Evolutionary conservation across 2,888 invertebrate species (phyloP).

Genomic region (Calliopum simillimum): DNA sequence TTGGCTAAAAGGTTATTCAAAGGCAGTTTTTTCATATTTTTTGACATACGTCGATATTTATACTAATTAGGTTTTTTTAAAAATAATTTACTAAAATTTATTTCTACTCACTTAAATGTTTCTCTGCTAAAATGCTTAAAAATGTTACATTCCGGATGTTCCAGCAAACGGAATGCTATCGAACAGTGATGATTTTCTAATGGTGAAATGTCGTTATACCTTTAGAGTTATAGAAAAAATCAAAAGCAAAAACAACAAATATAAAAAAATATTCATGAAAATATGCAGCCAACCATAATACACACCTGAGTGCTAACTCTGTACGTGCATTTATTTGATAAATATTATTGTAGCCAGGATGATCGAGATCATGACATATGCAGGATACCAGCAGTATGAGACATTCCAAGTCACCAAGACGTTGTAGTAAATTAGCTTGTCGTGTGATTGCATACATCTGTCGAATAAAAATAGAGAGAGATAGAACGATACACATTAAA

Average conservation of each 20-base stretch:
- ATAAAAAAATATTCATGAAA: not conserved
- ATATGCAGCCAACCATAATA: conserved; percentile 4
- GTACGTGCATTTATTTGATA: conserved; percentile 87
- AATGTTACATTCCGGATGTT: conserved; percentile 84
- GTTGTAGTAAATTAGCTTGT: conserved; percentile 76
- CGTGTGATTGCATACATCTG: conserved; percentile 87
- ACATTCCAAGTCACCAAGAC: conserved; percentile 81
- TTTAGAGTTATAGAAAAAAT: conserved; percentile 41
- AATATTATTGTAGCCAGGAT: conserved; percentile 83
- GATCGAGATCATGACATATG: conserved; percentile 85
- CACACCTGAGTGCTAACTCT: conserved; percentile 78
- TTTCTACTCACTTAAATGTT: conserved; percentile 71
- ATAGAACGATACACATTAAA: not conserved
- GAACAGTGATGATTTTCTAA: conserved; percentile 89
- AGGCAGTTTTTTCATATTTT: too few species aligned
- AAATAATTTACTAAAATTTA: too few species aligned
- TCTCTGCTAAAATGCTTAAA: conserved; percentile 76
- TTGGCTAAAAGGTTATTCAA: too few species aligned
- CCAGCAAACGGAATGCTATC: conserved; percentile 83
- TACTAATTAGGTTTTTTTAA: not conserved
- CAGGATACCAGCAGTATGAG: conserved; percentile 81
- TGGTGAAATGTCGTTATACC: conserved; percentile 87
- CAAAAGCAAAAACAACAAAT: not conserved
- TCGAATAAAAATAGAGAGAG: conserved; percentile 24
- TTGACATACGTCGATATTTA: too few species aligned